Evolutionary conservation across 1,140 invertebrate genomes (phyloP), one percentile per base, ranked within the genome.

Genomic region (Pectinophora gossypiella): DNA sequence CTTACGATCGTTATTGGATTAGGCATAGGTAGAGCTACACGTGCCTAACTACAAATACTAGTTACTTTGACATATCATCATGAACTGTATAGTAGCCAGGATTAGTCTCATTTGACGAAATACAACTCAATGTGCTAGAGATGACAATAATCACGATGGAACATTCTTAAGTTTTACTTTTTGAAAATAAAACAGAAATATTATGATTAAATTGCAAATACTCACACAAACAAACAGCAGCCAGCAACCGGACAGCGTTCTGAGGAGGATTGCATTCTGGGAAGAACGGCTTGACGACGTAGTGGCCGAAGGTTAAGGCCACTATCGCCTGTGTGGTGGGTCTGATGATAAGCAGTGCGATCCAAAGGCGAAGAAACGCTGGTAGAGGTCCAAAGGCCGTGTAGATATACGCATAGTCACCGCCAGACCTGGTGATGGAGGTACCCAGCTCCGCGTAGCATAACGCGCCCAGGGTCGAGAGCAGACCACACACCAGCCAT

Each of bases 401-500:
- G 71, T 95, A 91, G 35, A 96, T 94, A 80, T 97, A 97, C 1
- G 95, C 94, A 83, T 96, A 97, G 76, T 97, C 96, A 36, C 95
- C 96, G 15, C 96, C 96, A 2, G 95, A 95, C 67, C 95, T 89
- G 47, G 88, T 91, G 64, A 97, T 95, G 40, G 93, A 92, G 0
- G 94, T 95, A 12, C 94, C 95, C 46, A 97, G 89, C 84, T 98
- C 96, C 0, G 95, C 95, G 72, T 96, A 97, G 72, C 94, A 96
- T 0, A 96, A 86, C 0, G 93, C 93, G 6, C 94, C 94, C 44
- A 95, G 78, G 5, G 92, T 92, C 2, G 93, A 95, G 54, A 95
- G 90, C 3, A 95, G 68, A 12, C 95, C 95, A 19, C 92, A 94
- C 0, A 91, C 66, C 0, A 90, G 87, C 94, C 95, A 96, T 68